These are phyloP conservation scores for Bombus huntii DNA, from an alignment of 1,140 invertebrate genomes.

Conservation along the genomic window DNA sequence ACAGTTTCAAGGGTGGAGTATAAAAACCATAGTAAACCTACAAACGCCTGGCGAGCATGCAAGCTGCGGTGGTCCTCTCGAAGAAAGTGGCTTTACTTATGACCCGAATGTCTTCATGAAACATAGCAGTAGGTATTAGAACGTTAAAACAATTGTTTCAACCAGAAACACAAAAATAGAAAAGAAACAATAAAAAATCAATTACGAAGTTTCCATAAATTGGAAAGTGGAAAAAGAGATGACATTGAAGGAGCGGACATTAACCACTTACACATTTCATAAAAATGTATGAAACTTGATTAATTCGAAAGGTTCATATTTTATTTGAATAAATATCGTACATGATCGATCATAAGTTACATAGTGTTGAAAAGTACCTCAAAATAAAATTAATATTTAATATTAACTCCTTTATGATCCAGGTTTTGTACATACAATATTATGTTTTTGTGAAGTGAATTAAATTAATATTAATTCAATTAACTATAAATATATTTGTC, in stretches of 20 bases:
- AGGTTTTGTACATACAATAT: not conserved
- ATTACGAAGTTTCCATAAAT: no score
- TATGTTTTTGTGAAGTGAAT: no score
- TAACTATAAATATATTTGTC: no score
- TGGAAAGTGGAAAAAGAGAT: no score
- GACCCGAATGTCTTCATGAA: constrained; percentile 92
- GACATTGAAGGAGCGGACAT: no score
- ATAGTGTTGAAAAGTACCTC: not conserved
- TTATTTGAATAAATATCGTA: no score
- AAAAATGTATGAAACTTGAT: not conserved
- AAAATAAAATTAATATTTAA: not conserved
- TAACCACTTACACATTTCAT: not conserved
- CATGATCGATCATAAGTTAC: no score
- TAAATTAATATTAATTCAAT: no score
- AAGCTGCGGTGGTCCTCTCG: constrained; percentile 89
- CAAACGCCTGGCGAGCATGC: constrained; percentile 93
- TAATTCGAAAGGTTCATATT: not conserved
- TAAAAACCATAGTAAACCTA: constrained; percentile 92
- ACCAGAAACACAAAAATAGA: no score
- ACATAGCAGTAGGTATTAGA: constrained; percentile 87
- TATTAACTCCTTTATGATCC: not conserved
- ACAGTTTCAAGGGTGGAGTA: constrained; percentile 90
- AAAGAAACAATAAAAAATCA: not conserved
- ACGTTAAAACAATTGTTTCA: not conserved
- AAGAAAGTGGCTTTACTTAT: constrained; percentile 90